A percentile compares a stretch with the other conserved stretches of the same genome.
These are phyloP conservation scores for Chymomyza fuscimana DNA, from an alignment of 2,888 invertebrate species.

Conservation along the genomic window DNA sequence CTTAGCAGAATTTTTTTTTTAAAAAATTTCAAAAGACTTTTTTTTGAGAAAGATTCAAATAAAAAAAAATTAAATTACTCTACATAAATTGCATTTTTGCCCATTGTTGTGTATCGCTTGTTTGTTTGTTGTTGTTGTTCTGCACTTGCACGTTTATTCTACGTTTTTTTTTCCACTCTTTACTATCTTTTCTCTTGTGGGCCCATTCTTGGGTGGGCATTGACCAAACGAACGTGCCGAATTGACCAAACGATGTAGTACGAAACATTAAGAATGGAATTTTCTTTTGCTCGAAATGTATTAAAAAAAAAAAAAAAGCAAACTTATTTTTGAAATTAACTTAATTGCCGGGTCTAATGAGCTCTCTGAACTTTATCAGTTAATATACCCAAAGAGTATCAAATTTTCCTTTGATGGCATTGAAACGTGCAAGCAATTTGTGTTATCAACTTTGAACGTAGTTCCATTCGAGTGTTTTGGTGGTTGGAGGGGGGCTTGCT, in stretches of 20 bases:
- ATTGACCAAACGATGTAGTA: neutral
- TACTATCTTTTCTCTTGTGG: neutral
- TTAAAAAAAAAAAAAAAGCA: neutral
- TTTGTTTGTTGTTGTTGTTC: neutral
- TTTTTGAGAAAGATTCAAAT: too few species aligned
- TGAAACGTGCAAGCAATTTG: constrained; percentile 45
- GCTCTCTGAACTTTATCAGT: constrained; percentile 37
- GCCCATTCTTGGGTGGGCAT: neutral
- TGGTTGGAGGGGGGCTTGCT: too few species aligned
- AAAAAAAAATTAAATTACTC: too few species aligned
- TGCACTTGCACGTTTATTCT: neutral
- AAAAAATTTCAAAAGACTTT: too few species aligned
- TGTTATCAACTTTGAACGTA: neutral
- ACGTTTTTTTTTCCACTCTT: neutral
- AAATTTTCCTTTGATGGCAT: constrained; percentile 40
- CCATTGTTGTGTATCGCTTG: neutral
- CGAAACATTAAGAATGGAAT: neutral
- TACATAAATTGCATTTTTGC: neutral
- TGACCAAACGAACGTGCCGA: neutral
- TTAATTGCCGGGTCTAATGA: constrained; percentile 36
- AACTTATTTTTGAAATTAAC: neutral
- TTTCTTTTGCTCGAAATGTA: neutral
- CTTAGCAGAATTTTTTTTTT: too few species aligned
- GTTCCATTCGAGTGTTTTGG: neutral
- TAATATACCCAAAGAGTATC: constrained; percentile 29